Evolutionary conservation across 2,797 vertebrate genomes (phyloP), one percentile per base, ranked within the genome.

Genomic region (Eulemur albifrons): DNA sequence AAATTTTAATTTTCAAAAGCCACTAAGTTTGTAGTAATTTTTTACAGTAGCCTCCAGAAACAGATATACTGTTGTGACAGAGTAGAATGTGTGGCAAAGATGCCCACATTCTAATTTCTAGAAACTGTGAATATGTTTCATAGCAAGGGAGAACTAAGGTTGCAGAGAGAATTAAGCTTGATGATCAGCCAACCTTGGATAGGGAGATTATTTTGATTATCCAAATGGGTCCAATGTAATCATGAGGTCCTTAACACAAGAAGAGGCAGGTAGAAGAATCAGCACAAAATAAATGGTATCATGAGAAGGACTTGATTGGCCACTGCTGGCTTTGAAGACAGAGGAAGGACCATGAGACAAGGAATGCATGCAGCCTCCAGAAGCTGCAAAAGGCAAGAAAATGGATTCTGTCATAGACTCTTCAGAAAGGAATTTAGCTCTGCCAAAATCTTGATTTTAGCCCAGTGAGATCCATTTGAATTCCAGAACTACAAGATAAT

Each of bases 1-100:
- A 90, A 88, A 83, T 83, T 82, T 93, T 2, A 82, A 9, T 87
- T 95, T 61, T 57, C 38, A 93, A 87, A 89, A 77, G 40, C 32
- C 21, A 52, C 40, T 59, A 25, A 57, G 3, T 59, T 63, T 67
- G 21, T 75, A 27, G 30, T 43, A 9, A 77, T 59, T 57, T 84
- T 38, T 59, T 65, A 81, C 5, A 81, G 35, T 12, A 59, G 50
- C 27, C 23, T 54, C 52, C 30, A 27, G 20, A 85, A 85, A 86
- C 23, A 43, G 30, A 90, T 43, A 57, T 2, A 32, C 7, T 45
- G 5, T 69, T 15, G 35, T 32, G 11, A 20, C 2, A 77, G 54
- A 88, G 23, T 35, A 43, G 27, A 63, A 14, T 30, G 59, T 63
- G 30, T 63, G 27, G 27, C 72, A 70, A 83, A 88, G 23, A 77